Percentiles rank a stretch among this genome's conserved stretches.
These are phyloP conservation scores for Papilio polyxenes DNA, from an alignment of 1,140 invertebrate species.

Conservation along the genomic window DNA sequence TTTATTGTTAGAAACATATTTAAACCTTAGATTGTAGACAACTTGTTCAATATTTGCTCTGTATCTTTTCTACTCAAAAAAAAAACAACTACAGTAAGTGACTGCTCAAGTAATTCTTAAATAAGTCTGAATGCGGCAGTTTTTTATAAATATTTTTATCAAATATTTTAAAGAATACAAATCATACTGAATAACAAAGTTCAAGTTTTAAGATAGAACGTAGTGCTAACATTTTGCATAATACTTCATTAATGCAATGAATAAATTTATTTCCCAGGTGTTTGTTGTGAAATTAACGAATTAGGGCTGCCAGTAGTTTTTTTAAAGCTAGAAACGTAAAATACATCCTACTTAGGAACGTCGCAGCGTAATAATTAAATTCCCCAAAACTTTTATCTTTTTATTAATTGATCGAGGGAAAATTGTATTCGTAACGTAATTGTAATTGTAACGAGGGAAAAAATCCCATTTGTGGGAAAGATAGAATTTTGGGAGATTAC, in stretches of 20 bases:
- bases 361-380: too few species aligned
- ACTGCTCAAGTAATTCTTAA: neutral
- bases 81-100: neutral
- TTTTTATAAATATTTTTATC: neutral
- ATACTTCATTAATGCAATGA: neutral
- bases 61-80: neutral
- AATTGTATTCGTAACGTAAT: too few species aligned
- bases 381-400: too few species aligned
- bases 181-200: neutral
- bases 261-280: conserved; percentile 26
- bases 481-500: too few species aligned
- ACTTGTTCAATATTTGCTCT: neutral
- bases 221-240: neutral
- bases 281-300: neutral
- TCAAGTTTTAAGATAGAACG: conserved; percentile 14
- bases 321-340: neutral
- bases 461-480: too few species aligned
- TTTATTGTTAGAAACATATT: too few species aligned
- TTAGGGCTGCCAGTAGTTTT: neutral
- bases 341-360: too few species aligned
- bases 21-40: neutral
- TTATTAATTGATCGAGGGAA: too few species aligned
- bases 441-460: too few species aligned
- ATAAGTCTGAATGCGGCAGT: too few species aligned
- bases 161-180: neutral